Conservation (phyloP, 2,113 vertebrate genomes). For the Thalassoma bifasciatum region DNA sequence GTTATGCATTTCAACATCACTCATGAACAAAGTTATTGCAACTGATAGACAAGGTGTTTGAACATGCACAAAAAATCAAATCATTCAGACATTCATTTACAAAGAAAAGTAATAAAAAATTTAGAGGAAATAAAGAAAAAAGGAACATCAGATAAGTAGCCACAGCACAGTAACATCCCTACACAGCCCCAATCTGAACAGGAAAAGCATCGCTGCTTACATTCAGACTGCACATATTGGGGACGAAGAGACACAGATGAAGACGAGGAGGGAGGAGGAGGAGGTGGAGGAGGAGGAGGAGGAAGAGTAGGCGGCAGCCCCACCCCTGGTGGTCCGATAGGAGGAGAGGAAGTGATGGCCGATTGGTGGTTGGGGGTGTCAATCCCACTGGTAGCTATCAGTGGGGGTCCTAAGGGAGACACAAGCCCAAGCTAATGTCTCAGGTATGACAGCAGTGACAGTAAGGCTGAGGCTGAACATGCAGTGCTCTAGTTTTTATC, state of each 20-base stretch:
- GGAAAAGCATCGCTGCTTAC: conserved; percentile 85
- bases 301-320: conserved; percentile 88
- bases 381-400: conserved; percentile 89
- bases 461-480: neutral
- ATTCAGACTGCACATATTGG: conserved; percentile 95
- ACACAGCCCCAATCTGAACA: conserved; percentile 46
- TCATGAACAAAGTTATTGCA: neutral
- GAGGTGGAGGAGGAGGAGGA: conserved; percentile 64
- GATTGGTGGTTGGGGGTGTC: conserved; percentile 89
- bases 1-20: neutral
- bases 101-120: neutral
- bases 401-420: conserved; percentile 88
- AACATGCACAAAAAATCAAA: neutral
- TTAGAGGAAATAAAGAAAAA: neutral
- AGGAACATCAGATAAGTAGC: neutral
- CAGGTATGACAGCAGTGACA: conserved; percentile 26
- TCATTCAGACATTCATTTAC: neutral
- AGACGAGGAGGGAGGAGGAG: conserved; percentile 67
- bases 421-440: conserved; percentile 73
- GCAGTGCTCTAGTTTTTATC: neutral
- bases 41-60: neutral
- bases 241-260: conserved; percentile 87
- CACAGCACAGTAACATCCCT: neutral
- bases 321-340: conserved; percentile 89
- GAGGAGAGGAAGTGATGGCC: conserved; percentile 89